Evolutionary conservation across 2,888 invertebrate genomes (phyloP).

Genomic region (Sussaba pulchella): DNA sequence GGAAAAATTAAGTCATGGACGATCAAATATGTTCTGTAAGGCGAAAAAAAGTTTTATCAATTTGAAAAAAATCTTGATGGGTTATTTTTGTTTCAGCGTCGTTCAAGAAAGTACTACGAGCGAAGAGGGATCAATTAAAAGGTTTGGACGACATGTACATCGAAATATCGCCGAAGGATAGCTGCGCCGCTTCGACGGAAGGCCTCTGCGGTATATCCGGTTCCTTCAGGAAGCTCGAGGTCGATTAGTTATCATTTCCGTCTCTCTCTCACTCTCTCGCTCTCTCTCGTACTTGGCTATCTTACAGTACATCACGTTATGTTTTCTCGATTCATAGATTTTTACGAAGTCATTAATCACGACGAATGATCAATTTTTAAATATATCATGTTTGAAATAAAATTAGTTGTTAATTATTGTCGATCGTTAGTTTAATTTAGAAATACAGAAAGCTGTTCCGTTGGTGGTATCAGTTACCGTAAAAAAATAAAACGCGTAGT

Average conservation of each 20-base stretch:
- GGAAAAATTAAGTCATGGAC: too few species aligned
- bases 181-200: conserved; percentile 87
- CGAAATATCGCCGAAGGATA: conserved; percentile 86
- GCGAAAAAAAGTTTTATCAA: not conserved
- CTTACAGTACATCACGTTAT: conserved; percentile 18
- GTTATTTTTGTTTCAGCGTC: conserved; percentile 72
- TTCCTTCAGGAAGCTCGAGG: conserved; percentile 93
- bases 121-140: conserved; percentile 88
- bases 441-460: conserved; percentile 62
- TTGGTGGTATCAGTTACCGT: conserved; percentile 71
- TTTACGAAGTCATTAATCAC: conserved; percentile 43
- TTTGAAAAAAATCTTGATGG: not conserved
- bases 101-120: conserved; percentile 88
- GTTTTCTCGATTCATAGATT: conserved; percentile 23
- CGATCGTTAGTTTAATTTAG: conserved; percentile 35
- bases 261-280: not conserved
- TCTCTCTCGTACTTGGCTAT: not conserved
- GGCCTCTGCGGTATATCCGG: conserved; percentile 92
- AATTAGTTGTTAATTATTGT: conserved; percentile 5
- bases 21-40: too few species aligned
- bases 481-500: conserved; percentile 9
- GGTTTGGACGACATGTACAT: conserved; percentile 92
- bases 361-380: not conserved
- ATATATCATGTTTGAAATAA: conserved; percentile 6
- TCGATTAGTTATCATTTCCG: conserved; percentile 86